Evolutionary conservation across 2,797 vertebrate genomes (phyloP).

Genomic region (Glyptemys insculpta): DNA sequence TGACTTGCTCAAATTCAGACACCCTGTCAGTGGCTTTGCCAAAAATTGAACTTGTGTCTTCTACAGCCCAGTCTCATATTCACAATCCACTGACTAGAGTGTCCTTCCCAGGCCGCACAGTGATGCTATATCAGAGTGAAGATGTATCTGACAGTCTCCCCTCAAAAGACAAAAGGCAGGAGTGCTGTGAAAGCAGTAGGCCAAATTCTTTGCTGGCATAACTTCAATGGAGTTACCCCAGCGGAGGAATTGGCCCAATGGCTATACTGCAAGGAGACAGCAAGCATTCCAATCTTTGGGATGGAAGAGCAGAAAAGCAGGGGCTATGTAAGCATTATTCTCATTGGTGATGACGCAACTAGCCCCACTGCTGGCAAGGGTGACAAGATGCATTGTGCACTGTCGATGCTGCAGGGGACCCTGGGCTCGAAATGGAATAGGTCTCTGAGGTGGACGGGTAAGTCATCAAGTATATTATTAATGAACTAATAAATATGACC

Average conservation of each 20-base stretch:
- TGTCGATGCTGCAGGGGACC: background rate
- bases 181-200: background rate
- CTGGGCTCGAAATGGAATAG: background rate
- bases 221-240: background rate
- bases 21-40: background rate
- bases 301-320: background rate
- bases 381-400: background rate
- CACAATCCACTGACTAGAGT: background rate
- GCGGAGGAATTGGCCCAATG: accelerated
- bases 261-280: accelerated
- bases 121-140: background rate
- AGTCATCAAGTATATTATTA: background rate
- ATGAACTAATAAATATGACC: background rate
- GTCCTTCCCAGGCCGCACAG: background rate
- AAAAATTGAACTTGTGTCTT: accelerated
- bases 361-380: background rate
- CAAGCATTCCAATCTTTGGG: accelerated
- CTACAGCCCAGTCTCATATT: background rate
- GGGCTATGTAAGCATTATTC: background rate
- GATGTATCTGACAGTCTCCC: accelerated
- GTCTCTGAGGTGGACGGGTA: background rate
- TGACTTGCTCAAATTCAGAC: background rate
- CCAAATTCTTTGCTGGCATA: background rate
- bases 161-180: background rate
- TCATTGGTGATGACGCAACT: background rate